These are phyloP conservation scores for Anthopleura xanthogrammica DNA, from an alignment of 92 coral and sea anemone species.

Conservation along the genomic window DNA sequence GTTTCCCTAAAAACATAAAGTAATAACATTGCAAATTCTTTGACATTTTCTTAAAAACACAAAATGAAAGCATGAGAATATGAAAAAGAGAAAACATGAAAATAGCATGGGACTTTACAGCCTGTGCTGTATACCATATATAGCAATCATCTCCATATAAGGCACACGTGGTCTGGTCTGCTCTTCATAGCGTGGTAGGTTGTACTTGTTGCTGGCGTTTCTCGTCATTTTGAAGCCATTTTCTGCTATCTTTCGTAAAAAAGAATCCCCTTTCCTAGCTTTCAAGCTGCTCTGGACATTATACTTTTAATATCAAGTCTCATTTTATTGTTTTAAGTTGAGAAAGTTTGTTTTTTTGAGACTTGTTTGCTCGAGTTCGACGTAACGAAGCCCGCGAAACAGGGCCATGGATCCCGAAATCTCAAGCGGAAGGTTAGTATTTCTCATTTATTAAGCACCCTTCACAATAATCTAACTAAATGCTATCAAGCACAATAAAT, in stretches of 20 bases:
- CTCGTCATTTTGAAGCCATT: slow-evolving; percentile 7
- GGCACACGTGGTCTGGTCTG: slow-evolving; percentile 47
- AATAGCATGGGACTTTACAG: slow-evolving; percentile 57
- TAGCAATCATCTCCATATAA: slow-evolving; percentile 52
- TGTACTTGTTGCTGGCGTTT: not conserved
- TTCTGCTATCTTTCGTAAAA: not conserved
- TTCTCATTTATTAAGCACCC: not conserved
- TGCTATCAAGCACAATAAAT: not conserved
- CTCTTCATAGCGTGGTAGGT: slow-evolving; percentile 39
- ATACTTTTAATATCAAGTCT: not conserved
- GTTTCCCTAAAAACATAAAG: no score
- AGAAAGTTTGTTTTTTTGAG: not conserved
- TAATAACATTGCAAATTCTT: no score
- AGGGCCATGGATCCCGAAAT: slow-evolving; percentile 26
- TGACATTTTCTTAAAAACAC: not conserved
- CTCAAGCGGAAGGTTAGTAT: slow-evolving; percentile 19
- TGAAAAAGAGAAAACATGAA: slow-evolving; percentile 21
- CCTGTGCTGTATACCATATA: slow-evolving; percentile 41
- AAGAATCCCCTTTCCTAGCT: not conserved
- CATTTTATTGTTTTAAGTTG: not conserved
- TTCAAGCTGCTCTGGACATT: not conserved
- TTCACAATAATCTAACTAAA: not conserved
- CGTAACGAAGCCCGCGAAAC: slow-evolving; percentile 17
- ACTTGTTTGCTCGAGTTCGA: not conserved
- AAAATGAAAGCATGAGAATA: slow-evolving; percentile 12